A percentile compares a stretch with the other conserved stretches of the same genome.
Conservation (phyloP, 2,888 invertebrate genomes). For the Rhagonycha fulva region DNA sequence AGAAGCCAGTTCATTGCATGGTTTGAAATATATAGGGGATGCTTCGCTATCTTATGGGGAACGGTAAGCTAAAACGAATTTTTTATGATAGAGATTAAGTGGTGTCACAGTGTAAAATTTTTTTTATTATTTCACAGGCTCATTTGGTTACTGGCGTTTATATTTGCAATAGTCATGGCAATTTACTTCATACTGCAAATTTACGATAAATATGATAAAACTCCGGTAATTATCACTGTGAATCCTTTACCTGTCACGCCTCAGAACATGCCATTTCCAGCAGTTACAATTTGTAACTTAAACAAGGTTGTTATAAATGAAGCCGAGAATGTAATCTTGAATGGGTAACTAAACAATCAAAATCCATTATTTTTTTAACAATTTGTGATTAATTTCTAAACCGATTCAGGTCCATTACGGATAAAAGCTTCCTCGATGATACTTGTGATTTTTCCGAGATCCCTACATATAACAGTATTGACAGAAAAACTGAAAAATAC, state of each 20-base stretch:
- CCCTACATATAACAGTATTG: neutral
- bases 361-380: too few species aligned
- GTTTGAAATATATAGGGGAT: conserved; percentile 8
- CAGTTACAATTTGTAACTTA: conserved; percentile 82
- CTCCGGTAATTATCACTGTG: conserved; percentile 79
- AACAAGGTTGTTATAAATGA: conserved; percentile 74
- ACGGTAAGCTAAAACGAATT: conserved; percentile 1
- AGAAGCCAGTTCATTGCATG: conserved; percentile 8
- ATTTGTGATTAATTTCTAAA: too few species aligned
- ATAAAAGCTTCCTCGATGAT: neutral
- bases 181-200: conserved; percentile 73
- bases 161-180: conserved; percentile 66
- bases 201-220: conserved; percentile 71
- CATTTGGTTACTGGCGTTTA: conserved; percentile 74
- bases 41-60: conserved; percentile 7
- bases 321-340: conserved; percentile 56
- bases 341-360: conserved; percentile 41
- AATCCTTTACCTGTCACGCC: conserved; percentile 73
- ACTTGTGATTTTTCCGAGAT: neutral
- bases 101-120: neutral
- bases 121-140: conserved; percentile 54
- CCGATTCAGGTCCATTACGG: neutral
- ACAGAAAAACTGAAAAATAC: neutral
- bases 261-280: conserved; percentile 76
- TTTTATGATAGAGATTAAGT: neutral